Conservation (phyloP, 2,888 invertebrate genomes). For the Eucera pruinosa region DNA sequence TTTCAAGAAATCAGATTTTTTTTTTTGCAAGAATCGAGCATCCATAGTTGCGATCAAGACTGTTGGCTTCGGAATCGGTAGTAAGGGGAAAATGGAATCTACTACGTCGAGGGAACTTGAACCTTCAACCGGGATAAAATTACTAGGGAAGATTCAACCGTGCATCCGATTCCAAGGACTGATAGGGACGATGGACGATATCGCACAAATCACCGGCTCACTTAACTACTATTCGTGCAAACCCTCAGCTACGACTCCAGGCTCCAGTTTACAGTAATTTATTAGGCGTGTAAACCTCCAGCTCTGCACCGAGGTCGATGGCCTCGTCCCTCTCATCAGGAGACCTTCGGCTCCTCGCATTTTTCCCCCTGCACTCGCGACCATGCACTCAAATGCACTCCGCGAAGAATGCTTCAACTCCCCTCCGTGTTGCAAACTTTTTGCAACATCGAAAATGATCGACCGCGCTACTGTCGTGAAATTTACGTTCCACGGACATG, state of each 20-base stretch:
- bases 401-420: constrained; percentile 23
- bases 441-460: constrained; percentile 18
- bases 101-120: constrained; percentile 71
- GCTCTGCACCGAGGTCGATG: constrained; percentile 69
- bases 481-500: constrained; percentile 23
- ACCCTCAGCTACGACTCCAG: constrained; percentile 64
- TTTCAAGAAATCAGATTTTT: too few species aligned
- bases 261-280: constrained; percentile 80
- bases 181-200: constrained; percentile 78
- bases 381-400: constrained; percentile 40
- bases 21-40: too few species aligned
- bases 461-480: constrained; percentile 18
- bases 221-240: constrained; percentile 76
- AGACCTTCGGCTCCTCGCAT: constrained; percentile 56
- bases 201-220: constrained; percentile 79
- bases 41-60: too few species aligned
- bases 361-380: constrained; percentile 15
- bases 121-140: constrained; percentile 78
- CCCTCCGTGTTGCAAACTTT: constrained; percentile 7
- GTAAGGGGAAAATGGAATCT: constrained; percentile 70
- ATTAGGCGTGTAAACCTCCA: constrained; percentile 77
- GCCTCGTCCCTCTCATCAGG: constrained; percentile 62
- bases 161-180: constrained; percentile 76
- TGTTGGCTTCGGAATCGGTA: constrained; percentile 55
- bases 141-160: constrained; percentile 75